Base-by-base conservation (phyloP, 2,888 invertebrate species). In the Pseudococcus longispinus region DNA sequence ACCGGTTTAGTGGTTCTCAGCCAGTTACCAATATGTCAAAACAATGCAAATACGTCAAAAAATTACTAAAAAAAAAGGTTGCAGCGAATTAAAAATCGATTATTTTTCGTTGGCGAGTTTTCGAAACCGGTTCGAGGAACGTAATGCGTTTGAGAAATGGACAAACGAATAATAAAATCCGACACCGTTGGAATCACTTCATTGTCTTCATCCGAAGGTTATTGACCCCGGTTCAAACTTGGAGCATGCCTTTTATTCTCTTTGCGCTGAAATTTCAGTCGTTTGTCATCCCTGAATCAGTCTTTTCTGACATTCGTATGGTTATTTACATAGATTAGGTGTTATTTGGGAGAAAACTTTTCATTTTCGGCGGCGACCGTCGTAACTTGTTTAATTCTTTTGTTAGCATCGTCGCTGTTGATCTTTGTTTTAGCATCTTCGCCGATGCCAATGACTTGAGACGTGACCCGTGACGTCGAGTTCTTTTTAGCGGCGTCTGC, bases 341-440 rank as follows among this genome's bases (percentile, higher is more conserved):
- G 9, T 23, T 23, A 60, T 11, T 23, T 60, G 2, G 23, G 20
- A 23, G 60, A 5, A 11, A 60, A 11, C 23, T 60, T 60, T 9
- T 23, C 23, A 23, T 20, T 60, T 1, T 55, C n/a, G 55, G n/a
- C n/a, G 55, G 55, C 55, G n/a, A 55, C n/a, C 5, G 55, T 20
- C 4, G 55, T 15, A n/a, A n/a, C 8, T n/a, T 55, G 32, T 65
- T 84, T 84, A 32, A 60, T 60, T 70, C 70, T 32, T 13, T 8
- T 70, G 20, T 70, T 85, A 11, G 20, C n/a, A 37, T 65, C 60
- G 8, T 85, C 84, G n/a, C 44, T 37, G 37, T 85, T 65, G 84
- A 70, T 85, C 60, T 60, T 60, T 20, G 9, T 23, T 60, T 60
- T 60, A 13, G 6, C 23, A 23, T 60, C 60, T 23, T 60, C 23